Evolutionary conservation across 64 coral and sea anemone genomes (phyloP), one percentile per base, ranked within the genome.

Genomic region (Exaiptasia diaphana): DNA sequence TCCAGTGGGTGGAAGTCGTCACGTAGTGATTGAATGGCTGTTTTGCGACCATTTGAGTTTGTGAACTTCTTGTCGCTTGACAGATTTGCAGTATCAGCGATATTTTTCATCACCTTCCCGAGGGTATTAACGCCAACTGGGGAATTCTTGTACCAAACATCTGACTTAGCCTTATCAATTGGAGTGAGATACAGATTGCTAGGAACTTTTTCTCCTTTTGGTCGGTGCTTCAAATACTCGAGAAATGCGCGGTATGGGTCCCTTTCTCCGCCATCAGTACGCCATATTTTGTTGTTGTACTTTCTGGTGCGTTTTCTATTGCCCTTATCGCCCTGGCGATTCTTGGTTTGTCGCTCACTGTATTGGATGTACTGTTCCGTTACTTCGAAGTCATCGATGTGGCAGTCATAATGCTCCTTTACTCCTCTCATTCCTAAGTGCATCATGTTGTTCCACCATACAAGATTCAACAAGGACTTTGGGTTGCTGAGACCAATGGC

Each of bases 261-360:
- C 34, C 72, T 50, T 55, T 86, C 83, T 3, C 71, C 83, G 30
- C 82, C 71, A 37, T 83, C 64, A 33, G 65, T 56, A 34, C 14
- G 74, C 69, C 83, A 86, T 3, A 76, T 86, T 31, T 88, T 88
- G 59, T 76, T 87, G 85, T 79, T 69, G 42, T 89, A 89, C 33
- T 89, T 82, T 89, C 76, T 44, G 20, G 77, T 54, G 23, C 77
- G n/a, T 75, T 89, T 89, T 4, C 30, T 38, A 40, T n/a, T 90
- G 26, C 8, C 29, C 68, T 90, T 46, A 35, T 75, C 87, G n/a
- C 62, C 87, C 46, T 82, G 68, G 37, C 55, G 64, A 39, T 71
- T 90, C 69, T 82, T 79, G 37, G 40, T 82, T 75, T 82, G 55
- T 0, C 87, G 36, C 25, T 90, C 69, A 12, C 20, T 30, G 68